Evolutionary conservation across 2,888 invertebrate genomes (phyloP), one percentile per base, ranked within the genome.

Genomic region (Bibio marci): DNA sequence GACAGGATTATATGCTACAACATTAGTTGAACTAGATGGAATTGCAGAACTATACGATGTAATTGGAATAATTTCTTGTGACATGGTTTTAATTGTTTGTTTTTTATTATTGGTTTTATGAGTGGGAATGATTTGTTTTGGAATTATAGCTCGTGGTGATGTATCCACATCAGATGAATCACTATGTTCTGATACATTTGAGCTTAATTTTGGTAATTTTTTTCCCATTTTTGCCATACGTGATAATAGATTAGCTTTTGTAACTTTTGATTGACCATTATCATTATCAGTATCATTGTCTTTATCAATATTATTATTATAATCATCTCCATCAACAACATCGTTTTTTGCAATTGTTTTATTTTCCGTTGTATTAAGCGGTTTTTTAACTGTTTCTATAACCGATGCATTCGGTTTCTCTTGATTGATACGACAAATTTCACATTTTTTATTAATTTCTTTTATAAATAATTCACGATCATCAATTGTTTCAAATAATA

Each of bases 211-310:
- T 3, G 66, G 64, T n/a, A 67, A 58, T 28, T 50, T 48, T 42
- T 50, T 49, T 1, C 71, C 72, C 64, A 72, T 65, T 60, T 67
- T 69, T 2, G 70, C 68, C 62, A 73, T 69, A 46, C 71, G 57
- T 8, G 66, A 62, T 38, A 72, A 54, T 43, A 70, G 63, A 40
- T 63, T 58, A 11, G 65, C 63, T 50, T 64, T 66, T 26, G 50
- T 49, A 8, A 37, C 17, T 26, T 1, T 19, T 25, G 35, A 26
- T 15, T 31, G 13, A 3, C 30, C 17, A 11, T 31, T 34, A 33
- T 43, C 36, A 14, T 28, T 39, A 34, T 43, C 41, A 37, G 35
- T 36, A 14, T 30, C 32, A 8, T 40, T 39, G 12, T 48, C 37
- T 32, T 31, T 27, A 35, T 33, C 18, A n/a, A n/a, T n/a, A n/a